Evolutionary conservation across 2,888 invertebrate genomes (phyloP).

Genomic region (Lasioglossum zephyrum): DNA sequence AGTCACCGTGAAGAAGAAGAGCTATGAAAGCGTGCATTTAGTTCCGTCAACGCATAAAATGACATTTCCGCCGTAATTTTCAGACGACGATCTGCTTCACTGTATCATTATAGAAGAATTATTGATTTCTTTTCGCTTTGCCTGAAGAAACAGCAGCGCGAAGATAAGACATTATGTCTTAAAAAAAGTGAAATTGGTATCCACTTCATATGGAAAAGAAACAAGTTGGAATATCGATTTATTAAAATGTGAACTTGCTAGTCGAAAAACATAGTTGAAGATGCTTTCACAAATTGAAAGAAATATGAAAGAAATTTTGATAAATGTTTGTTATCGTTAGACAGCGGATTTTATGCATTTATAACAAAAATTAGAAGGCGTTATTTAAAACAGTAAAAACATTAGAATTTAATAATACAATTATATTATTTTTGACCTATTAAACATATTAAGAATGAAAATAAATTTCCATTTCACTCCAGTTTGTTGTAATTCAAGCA

Average conservation of each 20-base stretch:
- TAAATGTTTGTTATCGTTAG: too few species aligned
- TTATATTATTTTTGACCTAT: too few species aligned
- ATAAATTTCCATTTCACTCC: too few species aligned
- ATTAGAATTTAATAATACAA: too few species aligned
- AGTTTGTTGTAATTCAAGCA: too few species aligned
- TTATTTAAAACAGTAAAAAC: too few species aligned
- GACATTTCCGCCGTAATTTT: neutral
- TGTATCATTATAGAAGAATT: neutral
- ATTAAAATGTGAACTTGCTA: neutral
- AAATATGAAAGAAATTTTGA: neutral
- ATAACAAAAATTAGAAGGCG: too few species aligned
- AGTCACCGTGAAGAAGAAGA: neutral
- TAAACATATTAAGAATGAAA: too few species aligned
- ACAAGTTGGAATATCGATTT: neutral
- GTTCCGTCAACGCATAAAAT: conserved; percentile 3
- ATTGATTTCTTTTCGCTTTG: neutral
- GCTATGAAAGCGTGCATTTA: neutral
- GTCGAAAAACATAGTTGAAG: neutral
- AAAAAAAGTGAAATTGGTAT: neutral
- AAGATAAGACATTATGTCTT: neutral
- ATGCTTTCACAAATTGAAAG: neutral
- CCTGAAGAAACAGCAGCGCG: neutral
- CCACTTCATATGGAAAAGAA: neutral
- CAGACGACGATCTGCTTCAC: neutral
- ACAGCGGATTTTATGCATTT: too few species aligned